Evolutionary conservation across 1,140 invertebrate species (phyloP).

Genomic region (Drosophila busckii): DNA sequence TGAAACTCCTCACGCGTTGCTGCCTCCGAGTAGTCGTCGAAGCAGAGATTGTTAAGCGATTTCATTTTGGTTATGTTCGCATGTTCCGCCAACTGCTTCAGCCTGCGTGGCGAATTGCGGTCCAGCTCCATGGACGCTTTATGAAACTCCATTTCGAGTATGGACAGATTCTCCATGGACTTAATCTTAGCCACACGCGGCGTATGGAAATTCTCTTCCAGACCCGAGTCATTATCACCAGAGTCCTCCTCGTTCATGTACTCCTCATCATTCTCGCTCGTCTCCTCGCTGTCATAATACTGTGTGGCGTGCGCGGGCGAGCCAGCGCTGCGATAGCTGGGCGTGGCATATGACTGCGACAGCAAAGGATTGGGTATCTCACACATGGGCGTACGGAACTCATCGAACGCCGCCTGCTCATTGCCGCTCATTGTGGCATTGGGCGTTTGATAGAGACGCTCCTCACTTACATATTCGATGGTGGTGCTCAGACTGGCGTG

Average conservation of each 20-base stretch:
- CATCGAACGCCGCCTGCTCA: constrained; percentile 40
- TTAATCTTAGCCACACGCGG: constrained; percentile 75
- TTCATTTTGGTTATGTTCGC: constrained; percentile 75
- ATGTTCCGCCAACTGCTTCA: constrained; percentile 60
- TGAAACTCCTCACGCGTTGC: constrained; percentile 64
- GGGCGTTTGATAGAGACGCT: constrained; percentile 68
- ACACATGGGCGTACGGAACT: constrained; percentile 65
- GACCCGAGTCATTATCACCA: constrained; percentile 67
- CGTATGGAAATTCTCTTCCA: constrained; percentile 76
- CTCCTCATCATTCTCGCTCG: constrained; percentile 50
- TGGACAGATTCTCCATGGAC: constrained; percentile 76
- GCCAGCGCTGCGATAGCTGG: constrained; percentile 43
- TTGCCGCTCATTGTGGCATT: constrained; percentile 54
- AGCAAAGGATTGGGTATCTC: constrained; percentile 50
- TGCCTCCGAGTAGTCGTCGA: constrained; percentile 65
- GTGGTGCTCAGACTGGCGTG: constrained; percentile 46
- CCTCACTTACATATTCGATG: constrained; percentile 65
- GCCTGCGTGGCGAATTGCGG: constrained; percentile 68
- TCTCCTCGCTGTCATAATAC: constrained; percentile 53
- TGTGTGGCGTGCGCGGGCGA: constrained; percentile 41
- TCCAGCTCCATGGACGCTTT: constrained; percentile 71
- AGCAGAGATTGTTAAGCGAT: constrained; percentile 71
- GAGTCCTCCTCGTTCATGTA: constrained; percentile 49
- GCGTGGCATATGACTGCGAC: constrained; percentile 1
- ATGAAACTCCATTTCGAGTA: constrained; percentile 76